Evolutionary conservation across 1,140 invertebrate species (phyloP).

Genomic region (Branchinecta lynchi): DNA sequence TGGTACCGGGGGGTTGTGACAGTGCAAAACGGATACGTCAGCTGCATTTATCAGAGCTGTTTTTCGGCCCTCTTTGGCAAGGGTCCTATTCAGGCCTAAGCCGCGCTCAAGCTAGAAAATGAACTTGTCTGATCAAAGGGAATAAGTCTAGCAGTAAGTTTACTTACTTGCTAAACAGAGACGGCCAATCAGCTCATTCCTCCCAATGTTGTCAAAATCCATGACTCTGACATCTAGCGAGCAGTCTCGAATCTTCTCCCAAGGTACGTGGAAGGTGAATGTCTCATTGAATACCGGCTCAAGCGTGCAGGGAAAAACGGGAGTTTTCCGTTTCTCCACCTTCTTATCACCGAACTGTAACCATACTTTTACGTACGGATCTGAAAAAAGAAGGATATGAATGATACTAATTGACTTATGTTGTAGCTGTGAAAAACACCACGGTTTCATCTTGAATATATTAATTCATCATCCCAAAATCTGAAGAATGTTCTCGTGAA

Average conservation of each 20-base stretch:
- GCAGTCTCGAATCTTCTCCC: conserved; percentile 85
- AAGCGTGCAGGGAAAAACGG: conserved; percentile 80
- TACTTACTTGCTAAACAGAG: conserved; percentile 61
- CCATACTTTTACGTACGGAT: conserved; percentile 94
- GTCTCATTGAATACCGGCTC: conserved; percentile 86
- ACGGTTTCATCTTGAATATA: no score
- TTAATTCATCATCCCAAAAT: no score
- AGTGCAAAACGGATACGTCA: no score
- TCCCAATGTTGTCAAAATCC: conserved; percentile 85
- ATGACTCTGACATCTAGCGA: conserved; percentile 82
- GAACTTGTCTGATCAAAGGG: no score
- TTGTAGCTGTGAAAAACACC: no score
- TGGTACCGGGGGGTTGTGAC: no score
- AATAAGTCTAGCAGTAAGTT: neutral
- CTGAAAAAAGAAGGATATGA: conserved; percentile 35
- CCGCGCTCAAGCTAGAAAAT: no score
- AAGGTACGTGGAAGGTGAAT: conserved; percentile 80
- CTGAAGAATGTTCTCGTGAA: no score
- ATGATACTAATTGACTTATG: neutral
- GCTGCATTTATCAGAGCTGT: no score
- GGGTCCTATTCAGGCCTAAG: no score
- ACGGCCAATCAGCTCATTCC: conserved; percentile 78
- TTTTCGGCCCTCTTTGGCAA: no score
- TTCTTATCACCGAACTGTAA: conserved; percentile 83
- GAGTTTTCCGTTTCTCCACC: conserved; percentile 89